Conservation (phyloP, 2,888 invertebrate genomes). For the Drosophila lutescens region DNA sequence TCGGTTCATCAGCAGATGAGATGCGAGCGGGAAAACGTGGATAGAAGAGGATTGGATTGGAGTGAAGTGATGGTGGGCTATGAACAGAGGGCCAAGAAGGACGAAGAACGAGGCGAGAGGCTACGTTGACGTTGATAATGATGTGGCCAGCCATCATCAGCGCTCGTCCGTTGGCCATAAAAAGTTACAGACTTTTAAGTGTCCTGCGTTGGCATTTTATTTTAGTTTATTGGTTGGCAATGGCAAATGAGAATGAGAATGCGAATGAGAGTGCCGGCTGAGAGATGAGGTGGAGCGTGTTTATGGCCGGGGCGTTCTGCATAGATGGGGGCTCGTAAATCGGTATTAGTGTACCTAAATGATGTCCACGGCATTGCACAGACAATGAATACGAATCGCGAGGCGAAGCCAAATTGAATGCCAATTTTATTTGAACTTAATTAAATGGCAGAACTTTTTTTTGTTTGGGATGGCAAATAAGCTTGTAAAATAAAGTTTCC, state of each 20-base stretch:
- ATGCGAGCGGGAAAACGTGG: slow-evolving; percentile 10
- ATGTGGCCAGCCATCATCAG: slow-evolving; percentile 61
- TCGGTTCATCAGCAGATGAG: slow-evolving; percentile 56
- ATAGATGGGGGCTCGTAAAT: slow-evolving; percentile 53
- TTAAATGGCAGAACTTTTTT: slow-evolving; percentile 43
- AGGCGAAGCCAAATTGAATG: slow-evolving; percentile 38
- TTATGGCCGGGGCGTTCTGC: slow-evolving; percentile 55
- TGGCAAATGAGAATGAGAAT: slow-evolving; percentile 34
- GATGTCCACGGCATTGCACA: slow-evolving; percentile 41
- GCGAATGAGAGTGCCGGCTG: slow-evolving; percentile 24
- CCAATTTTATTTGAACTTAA: slow-evolving; percentile 49
- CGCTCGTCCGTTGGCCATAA: slow-evolving; percentile 46
- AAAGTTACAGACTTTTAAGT: slow-evolving; percentile 56
- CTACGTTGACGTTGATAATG: slow-evolving; percentile 58
- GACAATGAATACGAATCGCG: slow-evolving; percentile 44
- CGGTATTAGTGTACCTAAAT: slow-evolving; percentile 55
- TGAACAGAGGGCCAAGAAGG: neutral
- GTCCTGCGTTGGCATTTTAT: slow-evolving; percentile 55
- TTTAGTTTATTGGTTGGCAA: slow-evolving; percentile 57
- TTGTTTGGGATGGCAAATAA: neutral
- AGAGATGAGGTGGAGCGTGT: slow-evolving; percentile 17
- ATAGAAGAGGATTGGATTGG: slow-evolving; percentile 7
- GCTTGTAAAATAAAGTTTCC: slow-evolving; percentile 15
- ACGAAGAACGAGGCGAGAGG: neutral
- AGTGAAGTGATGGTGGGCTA: neutral